Evolutionary conservation across 2,797 vertebrate species (phyloP), one percentile per base, ranked within the genome.

Genomic region (Alauda arvensis): DNA sequence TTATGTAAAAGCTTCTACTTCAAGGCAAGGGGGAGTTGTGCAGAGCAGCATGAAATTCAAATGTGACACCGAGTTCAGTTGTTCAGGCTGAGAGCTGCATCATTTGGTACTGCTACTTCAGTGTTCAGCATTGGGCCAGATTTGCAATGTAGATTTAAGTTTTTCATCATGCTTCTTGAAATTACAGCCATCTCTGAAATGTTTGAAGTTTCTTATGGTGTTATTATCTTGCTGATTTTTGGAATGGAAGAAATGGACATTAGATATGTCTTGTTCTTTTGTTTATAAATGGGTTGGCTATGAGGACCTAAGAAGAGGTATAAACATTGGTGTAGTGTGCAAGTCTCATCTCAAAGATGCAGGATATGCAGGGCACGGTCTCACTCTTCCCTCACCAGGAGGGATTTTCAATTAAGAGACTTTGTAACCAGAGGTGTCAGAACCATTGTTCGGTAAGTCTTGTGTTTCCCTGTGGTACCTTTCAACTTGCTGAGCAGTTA

Each of bases 291-390:
- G 6, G 9, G 33, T 66, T 0, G 4, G 14, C 15, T 29, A 3
- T 4, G 26, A 70, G 34, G 55, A 43, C 5, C 10, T 52, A 51
- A 46, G 25, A 65, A n/a, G 49, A 72, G 14, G 10, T 74, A 4
- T 5, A 51, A 74, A 19, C 1, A 1, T 55, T 76, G 40, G 4
- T 51, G n/a, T 76, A 28, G 19, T 21, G 10, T 8, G 6, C 0
- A 2, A 48, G 12, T 84, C n/a, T 42, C 1, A 1, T 76, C 39
- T 71, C 0, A 0, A 53, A 92, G 57, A 42, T n/a, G 49, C 10
- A 40, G 45, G n/a, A 46, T 7, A 9, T 34, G 6, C 0, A 2
- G 31, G 29, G 6, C 12, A 7, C n/a, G 21, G 19, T 46, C 33
- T 81, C 9, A 4, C 3, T 80, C 29, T 56, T 34, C 40, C 5